Evolutionary conservation across 2,797 vertebrate species (phyloP).

Genomic region (Macropodus opercularis): DNA sequence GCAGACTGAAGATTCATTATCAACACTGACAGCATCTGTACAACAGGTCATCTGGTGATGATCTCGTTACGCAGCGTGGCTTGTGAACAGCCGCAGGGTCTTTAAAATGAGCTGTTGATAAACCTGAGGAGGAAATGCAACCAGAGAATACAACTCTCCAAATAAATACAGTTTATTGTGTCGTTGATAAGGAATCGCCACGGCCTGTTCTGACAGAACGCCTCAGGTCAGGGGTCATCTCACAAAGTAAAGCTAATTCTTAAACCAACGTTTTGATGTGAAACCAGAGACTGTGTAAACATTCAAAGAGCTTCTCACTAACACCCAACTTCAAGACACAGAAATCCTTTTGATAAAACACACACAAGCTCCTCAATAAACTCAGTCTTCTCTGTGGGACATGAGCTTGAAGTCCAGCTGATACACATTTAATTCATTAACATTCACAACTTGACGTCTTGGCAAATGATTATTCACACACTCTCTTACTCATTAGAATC

Average conservation of each 20-base stretch:
- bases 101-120: constrained; percentile 20
- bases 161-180: constrained; percentile 27
- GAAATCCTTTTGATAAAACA: constrained; percentile 25
- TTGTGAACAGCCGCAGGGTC: constrained; percentile 31
- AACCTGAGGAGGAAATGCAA: constrained; percentile 50
- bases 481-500: constrained; percentile 6
- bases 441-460: not conserved
- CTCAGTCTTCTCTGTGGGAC: constrained; percentile 22
- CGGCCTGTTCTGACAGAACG: constrained; percentile 1
- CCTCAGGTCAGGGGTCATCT: constrained; percentile 1
- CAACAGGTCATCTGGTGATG: constrained; percentile 22
- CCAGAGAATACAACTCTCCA: constrained; percentile 31
- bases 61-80: constrained; percentile 18
- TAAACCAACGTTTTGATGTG: constrained; percentile 33
- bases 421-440: constrained; percentile 4
- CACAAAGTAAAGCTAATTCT: constrained; percentile 39
- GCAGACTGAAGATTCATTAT: constrained; percentile 17
- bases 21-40: not conserved
- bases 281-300: constrained; percentile 40
- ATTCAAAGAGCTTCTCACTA: constrained; percentile 18
- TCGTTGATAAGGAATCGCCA: not conserved
- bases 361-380: constrained; percentile 6
- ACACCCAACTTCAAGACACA: constrained; percentile 16
- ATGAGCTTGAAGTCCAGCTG: constrained; percentile 1
- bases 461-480: not conserved